Evolutionary conservation across 64 coral and sea anemone genomes (phyloP).

Genomic region (Pocillopora damicornis): DNA sequence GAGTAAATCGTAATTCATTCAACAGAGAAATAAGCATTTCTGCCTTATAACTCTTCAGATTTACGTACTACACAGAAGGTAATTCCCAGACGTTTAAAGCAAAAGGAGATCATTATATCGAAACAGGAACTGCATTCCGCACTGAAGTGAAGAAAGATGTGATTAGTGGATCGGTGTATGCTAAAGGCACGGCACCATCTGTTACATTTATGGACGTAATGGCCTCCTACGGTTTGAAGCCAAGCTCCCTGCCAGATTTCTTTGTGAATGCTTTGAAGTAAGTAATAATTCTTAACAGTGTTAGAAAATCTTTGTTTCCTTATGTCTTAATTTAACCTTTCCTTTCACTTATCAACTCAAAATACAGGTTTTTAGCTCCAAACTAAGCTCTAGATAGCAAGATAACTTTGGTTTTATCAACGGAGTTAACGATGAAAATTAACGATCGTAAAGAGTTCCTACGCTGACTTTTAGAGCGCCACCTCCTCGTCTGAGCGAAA

Average conservation of each 20-base stretch:
- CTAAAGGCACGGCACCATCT: constrained; percentile 41
- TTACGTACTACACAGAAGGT: constrained; percentile 83
- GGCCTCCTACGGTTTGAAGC: constrained; percentile 35
- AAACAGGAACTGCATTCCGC: constrained; percentile 54
- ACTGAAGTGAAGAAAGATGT: constrained; percentile 80
- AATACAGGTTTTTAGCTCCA: no score
- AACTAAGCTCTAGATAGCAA: no score
- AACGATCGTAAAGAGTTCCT: no score
- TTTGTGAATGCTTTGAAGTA: constrained; percentile 72
- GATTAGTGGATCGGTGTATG: constrained; percentile 36
- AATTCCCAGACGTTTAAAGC: constrained; percentile 90
- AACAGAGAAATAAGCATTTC: neutral
- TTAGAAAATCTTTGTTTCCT: neutral
- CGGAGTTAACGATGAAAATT: no score
- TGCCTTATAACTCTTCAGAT: constrained; percentile 24
- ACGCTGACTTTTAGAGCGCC: no score
- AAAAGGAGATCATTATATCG: constrained; percentile 69
- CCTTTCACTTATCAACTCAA: no score
- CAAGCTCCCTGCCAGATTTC: constrained; percentile 37
- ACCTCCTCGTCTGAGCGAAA: no score
- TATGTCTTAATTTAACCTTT: neutral
- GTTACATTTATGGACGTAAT: constrained; percentile 66
- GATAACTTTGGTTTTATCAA: no score
- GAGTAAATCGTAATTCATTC: no score
- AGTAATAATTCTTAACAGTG: neutral